Percentiles rank a stretch among this genome's conserved stretches.
Evolutionary conservation across 2,888 invertebrate genomes (phyloP).

Genomic region (Phania funesta): DNA sequence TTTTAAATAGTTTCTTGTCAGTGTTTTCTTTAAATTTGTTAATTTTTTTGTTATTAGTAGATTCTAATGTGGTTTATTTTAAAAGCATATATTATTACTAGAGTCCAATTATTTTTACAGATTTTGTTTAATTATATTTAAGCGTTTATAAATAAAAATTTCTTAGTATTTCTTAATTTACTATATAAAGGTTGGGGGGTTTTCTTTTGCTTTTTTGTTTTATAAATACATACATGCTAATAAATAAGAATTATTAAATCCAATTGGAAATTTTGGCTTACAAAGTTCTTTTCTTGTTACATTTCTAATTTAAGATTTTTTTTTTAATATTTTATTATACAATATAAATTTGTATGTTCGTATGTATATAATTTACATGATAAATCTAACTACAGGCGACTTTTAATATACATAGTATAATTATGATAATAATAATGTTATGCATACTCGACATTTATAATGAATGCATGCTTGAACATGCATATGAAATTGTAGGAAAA

Average conservation of each 20-base stretch:
- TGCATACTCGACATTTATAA: slow-evolving; percentile 64
- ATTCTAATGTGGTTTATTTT: slow-evolving; percentile 48
- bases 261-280: slow-evolving; percentile 67
- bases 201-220: slow-evolving; percentile 30
- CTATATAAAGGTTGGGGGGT: slow-evolving; percentile 22
- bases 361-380: slow-evolving; percentile 69
- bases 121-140: slow-evolving; percentile 36
- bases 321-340: slow-evolving; percentile 19
- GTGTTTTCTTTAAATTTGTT: slow-evolving; percentile 38
- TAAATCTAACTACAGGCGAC: slow-evolving; percentile 76
- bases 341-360: slow-evolving; percentile 20
- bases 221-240: slow-evolving; percentile 53
- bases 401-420: slow-evolving; percentile 50
- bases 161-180: slow-evolving; percentile 66
- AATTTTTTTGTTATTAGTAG: slow-evolving; percentile 38
- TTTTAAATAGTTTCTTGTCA: slow-evolving; percentile 58
- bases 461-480: slow-evolving; percentile 59
- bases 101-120: slow-evolving; percentile 64
- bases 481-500: slow-evolving; percentile 19
- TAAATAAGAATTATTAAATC: slow-evolving; percentile 61
- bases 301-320: slow-evolving; percentile 3
- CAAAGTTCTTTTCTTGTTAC: slow-evolving; percentile 46
- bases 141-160: slow-evolving; percentile 68
- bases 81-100: slow-evolving; percentile 66
- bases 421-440: slow-evolving; percentile 56